Evolutionary conservation across 1,140 invertebrate species (phyloP).

Genomic region (Holcopasites calliopsidis): DNA sequence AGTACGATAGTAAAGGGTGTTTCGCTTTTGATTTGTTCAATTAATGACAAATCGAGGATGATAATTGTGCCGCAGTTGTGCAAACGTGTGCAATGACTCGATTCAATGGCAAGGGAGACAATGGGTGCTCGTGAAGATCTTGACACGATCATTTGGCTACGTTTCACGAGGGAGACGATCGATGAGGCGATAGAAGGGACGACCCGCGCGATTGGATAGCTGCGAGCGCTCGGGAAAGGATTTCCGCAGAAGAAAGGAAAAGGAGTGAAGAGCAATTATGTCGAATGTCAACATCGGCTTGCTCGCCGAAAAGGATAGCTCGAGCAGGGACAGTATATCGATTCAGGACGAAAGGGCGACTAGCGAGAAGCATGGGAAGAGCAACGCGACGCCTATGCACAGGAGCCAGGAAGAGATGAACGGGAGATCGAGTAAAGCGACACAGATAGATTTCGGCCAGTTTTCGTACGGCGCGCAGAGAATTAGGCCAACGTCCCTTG

Average conservation of each 20-base stretch:
- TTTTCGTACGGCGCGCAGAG: conserved; percentile 51
- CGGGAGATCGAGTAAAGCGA: conserved; percentile 66
- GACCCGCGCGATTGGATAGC: background rate
- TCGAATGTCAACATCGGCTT: conserved; percentile 1
- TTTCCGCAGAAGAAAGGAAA: background rate
- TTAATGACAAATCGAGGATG: background rate
- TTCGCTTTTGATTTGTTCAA: background rate
- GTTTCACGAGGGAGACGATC: background rate
- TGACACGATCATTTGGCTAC: conserved; percentile 7
- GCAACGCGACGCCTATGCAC: background rate
- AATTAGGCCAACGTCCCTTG: conserved; percentile 66
- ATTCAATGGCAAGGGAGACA: conserved; percentile 13
- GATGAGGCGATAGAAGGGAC: background rate
- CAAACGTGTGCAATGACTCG: conserved; percentile 18
- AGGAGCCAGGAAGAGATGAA: conserved; percentile 18
- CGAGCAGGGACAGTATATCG: background rate
- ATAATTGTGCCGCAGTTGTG: conserved; percentile 13
- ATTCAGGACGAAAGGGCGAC: conserved; percentile 17
- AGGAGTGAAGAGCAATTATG: background rate
- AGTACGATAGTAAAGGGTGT: background rate
- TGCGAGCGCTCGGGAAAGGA: background rate
- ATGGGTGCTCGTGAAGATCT: conserved; percentile 8
- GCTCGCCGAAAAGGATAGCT: background rate
- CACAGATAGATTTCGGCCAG: conserved; percentile 68
- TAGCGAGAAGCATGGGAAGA: conserved; percentile 5